Evolutionary conservation across 2,113 vertebrate species (phyloP).

Genomic region (Xenopus laevis): DNA sequence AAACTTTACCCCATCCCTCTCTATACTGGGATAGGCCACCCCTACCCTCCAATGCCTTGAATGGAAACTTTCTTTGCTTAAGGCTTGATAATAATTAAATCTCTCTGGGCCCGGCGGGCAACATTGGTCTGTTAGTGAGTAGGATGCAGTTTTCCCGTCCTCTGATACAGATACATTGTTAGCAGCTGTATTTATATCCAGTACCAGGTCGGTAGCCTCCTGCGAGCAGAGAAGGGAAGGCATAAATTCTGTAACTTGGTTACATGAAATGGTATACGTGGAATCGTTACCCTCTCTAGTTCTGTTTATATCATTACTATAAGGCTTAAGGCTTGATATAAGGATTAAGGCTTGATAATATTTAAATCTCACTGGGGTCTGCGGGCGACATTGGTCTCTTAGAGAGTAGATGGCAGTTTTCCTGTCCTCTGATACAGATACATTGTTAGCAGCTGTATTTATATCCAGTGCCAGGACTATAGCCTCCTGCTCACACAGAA

Average conservation of each 20-base stretch:
- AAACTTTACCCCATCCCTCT: conserved; percentile 12
- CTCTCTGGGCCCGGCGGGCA: neutral
- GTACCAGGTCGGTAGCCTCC: neutral
- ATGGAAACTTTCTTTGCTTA: conserved; percentile 5
- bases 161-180: conserved; percentile 14
- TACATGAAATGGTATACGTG: no score
- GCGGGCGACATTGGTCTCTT: no score
- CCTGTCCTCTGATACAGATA: no score
- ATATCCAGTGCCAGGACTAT: no score
- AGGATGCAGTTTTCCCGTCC: conserved; percentile 12
- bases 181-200: conserved; percentile 14
- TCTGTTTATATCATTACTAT: no score
- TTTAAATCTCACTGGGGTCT: neutral
- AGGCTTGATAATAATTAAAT: conserved; percentile 18
- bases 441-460: no score
- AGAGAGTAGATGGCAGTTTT: no score
- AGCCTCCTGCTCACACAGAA: no score
- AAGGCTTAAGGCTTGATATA: no score
- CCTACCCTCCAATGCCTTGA: conserved; percentile 16
- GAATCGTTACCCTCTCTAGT: no score
- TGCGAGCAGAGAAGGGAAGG: neutral
- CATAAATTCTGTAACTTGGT: no score
- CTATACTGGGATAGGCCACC: conserved; percentile 15
- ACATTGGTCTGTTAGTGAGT: neutral
- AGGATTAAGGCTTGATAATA: no score